phyloP scores from a whole-genome alignment of 2,113 vertebrate species.

The Mystacornis crossleyi region DNA sequence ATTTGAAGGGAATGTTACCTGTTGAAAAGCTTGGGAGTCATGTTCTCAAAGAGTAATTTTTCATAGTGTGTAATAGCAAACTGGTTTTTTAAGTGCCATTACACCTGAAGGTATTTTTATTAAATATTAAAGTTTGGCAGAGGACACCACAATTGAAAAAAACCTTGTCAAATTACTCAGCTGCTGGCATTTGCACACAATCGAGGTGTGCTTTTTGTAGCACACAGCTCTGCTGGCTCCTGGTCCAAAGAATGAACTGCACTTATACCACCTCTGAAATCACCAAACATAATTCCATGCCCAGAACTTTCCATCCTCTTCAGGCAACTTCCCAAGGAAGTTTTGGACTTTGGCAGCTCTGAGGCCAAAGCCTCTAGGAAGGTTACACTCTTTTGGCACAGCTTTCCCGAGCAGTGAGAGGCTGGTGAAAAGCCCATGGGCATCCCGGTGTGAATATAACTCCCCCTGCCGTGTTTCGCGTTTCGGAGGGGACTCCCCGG shows the following conservation, averaged over 20 bases:
- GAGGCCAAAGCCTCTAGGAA: neutral
- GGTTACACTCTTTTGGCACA: accelerated
- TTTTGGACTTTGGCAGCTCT: neutral
- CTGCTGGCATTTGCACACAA: neutral
- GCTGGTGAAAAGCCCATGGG: neutral
- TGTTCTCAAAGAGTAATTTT: neutral
- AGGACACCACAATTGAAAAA: neutral
- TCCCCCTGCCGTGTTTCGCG: accelerated
- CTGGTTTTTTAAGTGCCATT: neutral
- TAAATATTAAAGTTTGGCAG: neutral
- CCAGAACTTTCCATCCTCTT: neutral
- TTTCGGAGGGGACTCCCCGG: no score
- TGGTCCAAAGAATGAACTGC: neutral
- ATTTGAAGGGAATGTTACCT: neutral
- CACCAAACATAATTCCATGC: accelerated
- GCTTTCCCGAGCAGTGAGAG: neutral
- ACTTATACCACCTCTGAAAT: accelerated
- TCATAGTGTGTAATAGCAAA: neutral
- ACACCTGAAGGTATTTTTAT: neutral
- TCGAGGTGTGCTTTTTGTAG: neutral
- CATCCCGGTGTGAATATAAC: accelerated
- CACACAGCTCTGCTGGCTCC: neutral
- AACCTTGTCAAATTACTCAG: neutral
- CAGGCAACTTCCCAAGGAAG: neutral
- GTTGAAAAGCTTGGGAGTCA: neutral